Percentiles rank a stretch among this genome's conserved stretches.
These are phyloP conservation scores for Hirtodrosophila alboralis DNA, from an alignment of 2,888 invertebrate species.

Conservation along the genomic window DNA sequence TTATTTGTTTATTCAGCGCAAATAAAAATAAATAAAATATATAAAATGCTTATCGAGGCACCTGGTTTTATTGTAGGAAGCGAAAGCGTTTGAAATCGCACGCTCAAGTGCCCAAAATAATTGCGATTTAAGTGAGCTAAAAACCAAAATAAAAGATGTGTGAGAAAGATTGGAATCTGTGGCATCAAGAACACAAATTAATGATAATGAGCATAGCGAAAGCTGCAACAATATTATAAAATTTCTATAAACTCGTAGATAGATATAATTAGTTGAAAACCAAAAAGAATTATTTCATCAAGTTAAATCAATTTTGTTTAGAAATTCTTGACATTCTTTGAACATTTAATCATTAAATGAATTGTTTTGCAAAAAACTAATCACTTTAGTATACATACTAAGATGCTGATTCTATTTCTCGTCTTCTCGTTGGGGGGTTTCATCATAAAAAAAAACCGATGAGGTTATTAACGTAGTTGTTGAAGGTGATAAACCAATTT, in stretches of 20 bases:
- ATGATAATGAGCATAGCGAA: conserved; percentile 33
- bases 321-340: no score
- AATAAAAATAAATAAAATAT: conserved; percentile 2
- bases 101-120: conserved; percentile 56
- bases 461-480: conserved; percentile 1
- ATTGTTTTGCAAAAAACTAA: no score
- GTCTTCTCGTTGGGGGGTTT: conserved; percentile 7
- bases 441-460: conserved; percentile 1
- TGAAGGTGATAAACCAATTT: conserved; percentile 52
- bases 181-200: conserved; percentile 31
- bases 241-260: not conserved
- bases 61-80: conserved; percentile 39
- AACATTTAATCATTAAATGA: no score
- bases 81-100: conserved; percentile 72
- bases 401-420: no score
- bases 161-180: conserved; percentile 45
- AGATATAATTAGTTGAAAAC: no score
- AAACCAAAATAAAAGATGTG: conserved; percentile 31
- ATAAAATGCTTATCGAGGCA: conserved; percentile 31
- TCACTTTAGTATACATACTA: no score
- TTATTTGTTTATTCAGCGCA: conserved; percentile 45
- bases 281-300: no score
- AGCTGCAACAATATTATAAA: conserved; percentile 7
- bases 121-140: conserved; percentile 39
- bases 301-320: no score